Evolutionary conservation across 1,140 invertebrate genomes (phyloP).

Genomic region (Drosophila pectinifera): DNA sequence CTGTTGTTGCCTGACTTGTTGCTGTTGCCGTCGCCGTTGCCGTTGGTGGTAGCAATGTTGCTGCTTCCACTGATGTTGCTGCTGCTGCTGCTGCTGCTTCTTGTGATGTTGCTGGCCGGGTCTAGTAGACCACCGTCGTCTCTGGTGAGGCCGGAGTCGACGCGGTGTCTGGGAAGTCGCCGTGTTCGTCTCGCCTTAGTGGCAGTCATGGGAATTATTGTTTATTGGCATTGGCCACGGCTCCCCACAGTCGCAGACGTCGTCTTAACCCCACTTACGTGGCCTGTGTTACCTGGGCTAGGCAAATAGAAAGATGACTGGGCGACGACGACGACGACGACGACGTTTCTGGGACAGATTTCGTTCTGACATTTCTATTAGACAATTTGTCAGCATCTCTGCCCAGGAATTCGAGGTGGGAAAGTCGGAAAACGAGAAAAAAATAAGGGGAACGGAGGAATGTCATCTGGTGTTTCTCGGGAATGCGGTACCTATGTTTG

Average conservation of each 20-base stretch:
- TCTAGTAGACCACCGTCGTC: conserved; percentile 53
- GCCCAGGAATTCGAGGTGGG: conserved; percentile 36
- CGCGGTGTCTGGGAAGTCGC: conserved; percentile 79
- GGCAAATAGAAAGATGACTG: conserved; percentile 56
- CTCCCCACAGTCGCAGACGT: conserved; percentile 54
- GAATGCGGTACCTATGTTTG: neutral
- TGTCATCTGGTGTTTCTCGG: neutral
- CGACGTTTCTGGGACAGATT: conserved; percentile 55
- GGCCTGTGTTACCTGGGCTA: conserved; percentile 19
- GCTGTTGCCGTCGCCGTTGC: conserved; percentile 17
- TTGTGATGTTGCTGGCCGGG: conserved; percentile 24
- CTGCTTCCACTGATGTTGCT: conserved; percentile 23
- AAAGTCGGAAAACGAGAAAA: conserved; percentile 14
- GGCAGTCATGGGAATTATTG: conserved; percentile 84
- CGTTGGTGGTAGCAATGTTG: conserved; percentile 40
- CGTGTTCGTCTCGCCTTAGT: conserved; percentile 70
- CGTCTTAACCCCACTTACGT: conserved; percentile 44
- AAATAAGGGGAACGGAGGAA: conserved; percentile 5
- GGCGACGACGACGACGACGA: conserved; percentile 20
- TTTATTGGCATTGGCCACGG: conserved; percentile 81
- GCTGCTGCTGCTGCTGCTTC: conserved; percentile 18
- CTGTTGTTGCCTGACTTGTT: conserved; percentile 51
- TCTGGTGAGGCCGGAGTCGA: conserved; percentile 40
- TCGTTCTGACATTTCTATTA: conserved; percentile 59
- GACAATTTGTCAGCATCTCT: conserved; percentile 34